These are phyloP conservation scores for Lerema accius DNA, from an alignment of 1,140 invertebrate species.

Conservation along the genomic window DNA sequence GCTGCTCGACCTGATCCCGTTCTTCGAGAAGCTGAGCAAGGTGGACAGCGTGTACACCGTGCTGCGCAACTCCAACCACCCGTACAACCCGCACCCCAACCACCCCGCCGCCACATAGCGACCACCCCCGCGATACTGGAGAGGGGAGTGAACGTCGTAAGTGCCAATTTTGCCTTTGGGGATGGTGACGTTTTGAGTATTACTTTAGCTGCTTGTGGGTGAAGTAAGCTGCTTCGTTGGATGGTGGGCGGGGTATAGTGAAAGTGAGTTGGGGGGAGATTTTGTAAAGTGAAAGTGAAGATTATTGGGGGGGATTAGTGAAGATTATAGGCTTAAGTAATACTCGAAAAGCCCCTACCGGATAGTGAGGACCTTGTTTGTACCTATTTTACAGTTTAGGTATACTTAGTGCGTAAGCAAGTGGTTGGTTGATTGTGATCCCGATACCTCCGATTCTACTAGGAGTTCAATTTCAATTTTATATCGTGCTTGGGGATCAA, in stretches of 20 bases:
- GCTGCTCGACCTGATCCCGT: conserved; percentile 96
- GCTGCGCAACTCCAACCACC: conserved; percentile 94
- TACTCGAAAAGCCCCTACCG: too few species aligned
- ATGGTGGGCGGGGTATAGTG: too few species aligned
- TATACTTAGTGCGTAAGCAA: conserved; percentile 79
- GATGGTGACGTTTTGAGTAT: too few species aligned
- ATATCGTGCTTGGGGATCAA: conserved; percentile 80
- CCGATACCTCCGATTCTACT: conserved; percentile 1
- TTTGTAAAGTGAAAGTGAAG: too few species aligned
- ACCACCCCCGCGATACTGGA: conserved; percentile 55
- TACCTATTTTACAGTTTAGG: conserved; percentile 81
- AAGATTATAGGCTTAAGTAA: too few species aligned
- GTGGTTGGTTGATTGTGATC: conserved; percentile 64
- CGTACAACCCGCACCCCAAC: conserved; percentile 85
- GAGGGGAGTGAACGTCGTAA: conserved; percentile 76
- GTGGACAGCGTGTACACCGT: conserved; percentile 97
- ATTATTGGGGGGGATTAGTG: too few species aligned
- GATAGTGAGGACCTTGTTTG: conserved; percentile 79
- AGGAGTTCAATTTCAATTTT: conserved; percentile 43
- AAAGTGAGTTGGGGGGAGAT: too few species aligned
- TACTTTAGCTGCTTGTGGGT: too few species aligned
- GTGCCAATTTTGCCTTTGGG: conserved; percentile 84
- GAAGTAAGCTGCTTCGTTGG: too few species aligned
- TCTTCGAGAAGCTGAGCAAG: conserved; percentile 97
- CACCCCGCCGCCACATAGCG: conserved; percentile 67